A percentile compares a stretch with the other conserved stretches of the same genome.
These are phyloP conservation scores for Parauchenoglanis ngamensis DNA, from an alignment of 2,797 vertebrate species.

Conservation along the genomic window DNA sequence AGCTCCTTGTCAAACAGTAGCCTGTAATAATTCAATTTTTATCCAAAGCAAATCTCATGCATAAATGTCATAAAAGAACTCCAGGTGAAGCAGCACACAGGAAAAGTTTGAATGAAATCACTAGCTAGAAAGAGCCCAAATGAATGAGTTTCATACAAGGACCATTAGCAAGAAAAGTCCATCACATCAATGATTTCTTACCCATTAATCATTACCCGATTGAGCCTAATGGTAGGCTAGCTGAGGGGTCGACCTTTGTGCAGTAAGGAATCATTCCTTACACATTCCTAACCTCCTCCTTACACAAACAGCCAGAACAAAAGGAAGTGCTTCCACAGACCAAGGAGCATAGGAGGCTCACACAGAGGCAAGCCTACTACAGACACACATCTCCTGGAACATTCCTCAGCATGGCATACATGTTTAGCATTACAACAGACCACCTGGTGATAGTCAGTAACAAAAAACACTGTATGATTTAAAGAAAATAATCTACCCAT, in stretches of 20 bases:
- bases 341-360: constrained; percentile 42
- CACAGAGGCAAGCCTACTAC: constrained; percentile 57
- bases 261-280: constrained; percentile 60
- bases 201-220: constrained; percentile 67
- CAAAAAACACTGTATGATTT: not conserved
- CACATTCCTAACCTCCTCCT: constrained; percentile 66
- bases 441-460: constrained; percentile 59
- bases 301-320: constrained; percentile 69
- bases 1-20: not conserved
- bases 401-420: constrained; percentile 67
- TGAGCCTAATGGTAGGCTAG: constrained; percentile 16
- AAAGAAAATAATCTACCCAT: not conserved
- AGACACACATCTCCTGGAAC: constrained; percentile 66
- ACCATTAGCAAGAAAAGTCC: not conserved
- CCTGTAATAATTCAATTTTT: constrained; percentile 11
- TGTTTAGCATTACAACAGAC: constrained; percentile 70
- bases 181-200: constrained; percentile 49
- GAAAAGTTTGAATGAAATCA: constrained; percentile 32
- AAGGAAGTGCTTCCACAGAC: constrained; percentile 58
- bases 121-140: not conserved
- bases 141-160: not conserved
- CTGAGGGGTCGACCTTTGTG: constrained; percentile 61
- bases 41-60: constrained; percentile 4
- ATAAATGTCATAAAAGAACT: constrained; percentile 40
- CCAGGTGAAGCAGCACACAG: constrained; percentile 34